phyloP scores from a whole-genome alignment of 2,113 vertebrate genomes.

The Chaenocephalus aceratus region DNA sequence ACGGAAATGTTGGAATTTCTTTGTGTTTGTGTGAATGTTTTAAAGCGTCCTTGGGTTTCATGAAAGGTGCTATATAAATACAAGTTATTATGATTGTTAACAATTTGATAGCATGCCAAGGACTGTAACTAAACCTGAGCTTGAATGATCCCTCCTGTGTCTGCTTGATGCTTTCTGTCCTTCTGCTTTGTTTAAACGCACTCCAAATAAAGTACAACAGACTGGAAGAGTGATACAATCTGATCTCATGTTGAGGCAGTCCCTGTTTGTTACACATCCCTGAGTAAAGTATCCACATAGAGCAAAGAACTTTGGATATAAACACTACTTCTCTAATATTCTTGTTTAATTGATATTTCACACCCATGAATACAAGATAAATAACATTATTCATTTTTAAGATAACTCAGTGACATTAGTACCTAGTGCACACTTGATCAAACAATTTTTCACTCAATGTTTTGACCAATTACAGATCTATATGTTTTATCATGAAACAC shows the following conservation, averaged over 20 bases:
- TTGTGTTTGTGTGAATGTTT: not conserved
- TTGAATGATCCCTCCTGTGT: not conserved
- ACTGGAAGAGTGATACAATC: too few species aligned
- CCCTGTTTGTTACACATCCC: not conserved
- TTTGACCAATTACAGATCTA: conserved; percentile 3
- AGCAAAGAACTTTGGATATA: not conserved
- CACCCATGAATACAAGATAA: not conserved
- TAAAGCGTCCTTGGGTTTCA: too few species aligned
- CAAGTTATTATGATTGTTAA: too few species aligned
- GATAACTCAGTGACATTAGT: not conserved
- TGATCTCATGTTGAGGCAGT: too few species aligned
- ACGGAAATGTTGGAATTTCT: not conserved
- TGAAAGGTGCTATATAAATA: too few species aligned
- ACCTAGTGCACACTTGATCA: not conserved
- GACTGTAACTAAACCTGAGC: not conserved
- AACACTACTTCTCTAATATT: not conserved
- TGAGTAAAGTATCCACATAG: not conserved
- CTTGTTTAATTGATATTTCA: not conserved
- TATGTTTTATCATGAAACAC: not conserved
- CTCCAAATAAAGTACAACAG: too few species aligned
- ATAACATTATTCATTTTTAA: not conserved
- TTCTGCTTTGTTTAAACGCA: too few species aligned
- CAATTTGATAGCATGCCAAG: not conserved
- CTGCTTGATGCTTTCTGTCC: not conserved
- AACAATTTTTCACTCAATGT: not conserved